Evolutionary conservation across 1,140 invertebrate genomes (phyloP).

Genomic region (Zaprionus gabonicus): DNA sequence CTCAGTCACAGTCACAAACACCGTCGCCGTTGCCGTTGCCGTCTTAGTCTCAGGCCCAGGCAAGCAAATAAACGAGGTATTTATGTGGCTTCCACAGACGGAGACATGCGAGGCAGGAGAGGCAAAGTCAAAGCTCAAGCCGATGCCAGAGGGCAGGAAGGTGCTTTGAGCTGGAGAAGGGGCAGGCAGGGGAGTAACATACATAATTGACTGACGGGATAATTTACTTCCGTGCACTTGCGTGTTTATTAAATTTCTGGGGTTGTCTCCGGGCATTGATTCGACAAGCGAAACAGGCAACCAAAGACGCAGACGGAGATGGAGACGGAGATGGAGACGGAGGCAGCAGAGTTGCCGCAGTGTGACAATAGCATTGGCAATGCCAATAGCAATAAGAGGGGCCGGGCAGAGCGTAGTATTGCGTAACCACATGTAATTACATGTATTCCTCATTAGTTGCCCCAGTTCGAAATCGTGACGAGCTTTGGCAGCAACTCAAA

Average conservation of each 20-base stretch:
- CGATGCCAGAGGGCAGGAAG: conserved; percentile 1
- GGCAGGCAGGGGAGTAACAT: conserved; percentile 41
- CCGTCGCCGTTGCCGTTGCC: background rate
- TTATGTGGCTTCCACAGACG: conserved; percentile 60
- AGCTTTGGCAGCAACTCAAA: conserved; percentile 31
- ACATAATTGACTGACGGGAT: conserved; percentile 79
- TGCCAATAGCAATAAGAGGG: conserved; percentile 23
- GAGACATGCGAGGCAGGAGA: conserved; percentile 4
- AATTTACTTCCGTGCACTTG: conserved; percentile 82
- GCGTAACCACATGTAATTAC: conserved; percentile 77
- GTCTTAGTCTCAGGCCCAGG: conserved; percentile 7
- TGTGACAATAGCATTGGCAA: conserved; percentile 32
- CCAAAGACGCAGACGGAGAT: background rate
- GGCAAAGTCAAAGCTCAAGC: conserved; percentile 17
- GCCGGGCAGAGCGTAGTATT: conserved; percentile 47
- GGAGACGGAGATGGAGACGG: background rate
- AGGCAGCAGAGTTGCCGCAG: conserved; percentile 3
- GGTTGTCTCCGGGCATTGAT: conserved; percentile 75
- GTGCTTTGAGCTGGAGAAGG: conserved; percentile 5
- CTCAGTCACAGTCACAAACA: background rate
- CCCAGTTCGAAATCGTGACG: conserved; percentile 62
- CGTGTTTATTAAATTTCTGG: conserved; percentile 82
- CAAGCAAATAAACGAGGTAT: conserved; percentile 78
- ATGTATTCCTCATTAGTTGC: conserved; percentile 74
- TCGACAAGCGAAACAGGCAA: conserved; percentile 30